Evolutionary conservation across 2,888 invertebrate species (phyloP), one percentile per base, ranked within the genome.

Genomic region (Elmis aenea): DNA sequence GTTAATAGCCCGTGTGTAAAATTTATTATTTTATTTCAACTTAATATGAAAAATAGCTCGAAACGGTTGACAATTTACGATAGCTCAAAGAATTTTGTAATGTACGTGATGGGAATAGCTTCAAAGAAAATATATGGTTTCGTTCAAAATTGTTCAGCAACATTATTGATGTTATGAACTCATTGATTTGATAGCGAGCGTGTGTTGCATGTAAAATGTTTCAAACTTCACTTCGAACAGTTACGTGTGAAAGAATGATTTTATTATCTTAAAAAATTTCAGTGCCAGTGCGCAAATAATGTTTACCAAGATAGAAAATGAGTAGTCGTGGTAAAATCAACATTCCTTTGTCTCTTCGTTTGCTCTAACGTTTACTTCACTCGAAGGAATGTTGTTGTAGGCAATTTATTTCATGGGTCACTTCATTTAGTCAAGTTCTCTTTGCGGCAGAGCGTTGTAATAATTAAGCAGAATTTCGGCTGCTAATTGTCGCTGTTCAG

Each of bases 381-480:
- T 53, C 50, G 42, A 45, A 39, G 53, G 54, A 57, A 58, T 58
- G 59, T 60, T 58, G 55, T 58, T 59, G 55, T 54, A 57, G 57
- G 59, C 59, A 58, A 58, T 60, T 58, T 59, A 54, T 60, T 59
- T 60, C 52, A 57, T 53, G 58, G 57, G 57, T 57, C 58, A 58
- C 54, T 55, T 49, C 51, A 44, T 48, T 42, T 46, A 45, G 42
- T 33, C 47, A 41, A 40, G 44, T 45, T 51, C 24, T 26, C 12
- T 25, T 30, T 30, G 31, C 31, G 15, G 27, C 26, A 16, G 33
- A 33, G 26, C 26, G 23, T 32, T 38, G 32, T 38, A 26, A n/a
- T n/a, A n/a, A n/a, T n/a, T n/a, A n/a, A n/a, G n/a, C n/a, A n/a
- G n/a, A n/a, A n/a, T n/a, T n/a, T n/a, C n/a, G n/a, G n/a, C n/a